A percentile compares a stretch with the other conserved stretches of the same genome.
These are phyloP conservation scores for Hippocampus guttulatus DNA, from an alignment of 2,113 vertebrate genomes.

Conservation along the genomic window DNA sequence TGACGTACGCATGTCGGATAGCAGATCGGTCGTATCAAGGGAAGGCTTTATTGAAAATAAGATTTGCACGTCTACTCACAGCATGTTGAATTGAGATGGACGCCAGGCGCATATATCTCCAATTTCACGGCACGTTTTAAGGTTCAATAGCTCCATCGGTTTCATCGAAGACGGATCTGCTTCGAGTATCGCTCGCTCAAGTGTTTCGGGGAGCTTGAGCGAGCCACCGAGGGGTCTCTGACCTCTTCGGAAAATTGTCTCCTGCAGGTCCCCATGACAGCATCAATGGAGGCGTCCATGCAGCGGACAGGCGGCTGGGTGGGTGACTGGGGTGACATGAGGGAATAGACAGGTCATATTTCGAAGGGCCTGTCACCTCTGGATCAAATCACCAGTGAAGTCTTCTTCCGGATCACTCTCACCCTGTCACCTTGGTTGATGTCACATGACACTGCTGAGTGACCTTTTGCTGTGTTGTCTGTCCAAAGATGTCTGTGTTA, in stretches of 20 bases:
- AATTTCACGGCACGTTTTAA: slow-evolving; percentile 39
- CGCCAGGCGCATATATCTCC: slow-evolving; percentile 13
- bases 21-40: neutral
- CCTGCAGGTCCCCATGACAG: slow-evolving; percentile 56
- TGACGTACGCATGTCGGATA: slow-evolving; percentile 15
- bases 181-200: slow-evolving; percentile 39
- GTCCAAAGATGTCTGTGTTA: slow-evolving; percentile 7
- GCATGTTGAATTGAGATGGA: slow-evolving; percentile 25
- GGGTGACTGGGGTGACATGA: slow-evolving; percentile 60
- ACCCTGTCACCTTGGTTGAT: slow-evolving; percentile 51
- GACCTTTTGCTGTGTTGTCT: slow-evolving; percentile 27
- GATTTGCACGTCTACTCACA: neutral
- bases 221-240: slow-evolving; percentile 65
- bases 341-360: slow-evolving; percentile 69
- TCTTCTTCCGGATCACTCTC: slow-evolving; percentile 56
- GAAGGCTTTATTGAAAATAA: neutral
- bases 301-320: slow-evolving; percentile 61
- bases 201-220: slow-evolving; percentile 47
- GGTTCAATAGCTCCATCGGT: slow-evolving; percentile 40
- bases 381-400: slow-evolving; percentile 50
- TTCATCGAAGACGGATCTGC: slow-evolving; percentile 36
- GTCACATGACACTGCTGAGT: slow-evolving; percentile 47
- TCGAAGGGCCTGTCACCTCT: slow-evolving; percentile 66
- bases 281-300: slow-evolving; percentile 74
- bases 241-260: slow-evolving; percentile 65